phyloP scores from a whole-genome alignment of 92 coral and sea anemone genomes.

The Phenganax stokvisi region DNA sequence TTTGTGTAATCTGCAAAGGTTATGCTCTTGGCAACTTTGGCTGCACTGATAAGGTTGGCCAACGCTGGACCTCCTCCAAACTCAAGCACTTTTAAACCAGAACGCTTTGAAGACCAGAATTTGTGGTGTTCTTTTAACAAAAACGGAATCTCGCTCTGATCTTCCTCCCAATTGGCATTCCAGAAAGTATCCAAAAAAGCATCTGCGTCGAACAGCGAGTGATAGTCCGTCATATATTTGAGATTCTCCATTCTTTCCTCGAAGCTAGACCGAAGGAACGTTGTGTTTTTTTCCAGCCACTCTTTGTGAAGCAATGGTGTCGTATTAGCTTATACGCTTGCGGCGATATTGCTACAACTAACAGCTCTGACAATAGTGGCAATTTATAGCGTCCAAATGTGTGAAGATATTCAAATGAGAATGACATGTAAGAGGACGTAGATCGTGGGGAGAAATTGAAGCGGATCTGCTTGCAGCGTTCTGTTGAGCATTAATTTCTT shows the following conservation, averaged over 20 bases:
- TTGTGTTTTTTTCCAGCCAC: too few relatives aligned
- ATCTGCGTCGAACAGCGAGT: slow-evolving; percentile 23
- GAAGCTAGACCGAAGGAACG: too few relatives aligned
- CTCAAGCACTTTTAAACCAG: slow-evolving; percentile 31
- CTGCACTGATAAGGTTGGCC: slow-evolving; percentile 47
- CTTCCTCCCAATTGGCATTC: neutral
- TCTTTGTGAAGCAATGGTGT: too few relatives aligned
- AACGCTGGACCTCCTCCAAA: slow-evolving; percentile 59
- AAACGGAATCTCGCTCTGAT: neutral
- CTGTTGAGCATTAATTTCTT: too few relatives aligned
- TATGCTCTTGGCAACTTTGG: slow-evolving; percentile 41
- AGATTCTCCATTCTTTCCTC: slow-evolving; percentile 3
- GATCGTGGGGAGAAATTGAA: too few relatives aligned
- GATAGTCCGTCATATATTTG: slow-evolving; percentile 30
- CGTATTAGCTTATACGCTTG: too few relatives aligned
- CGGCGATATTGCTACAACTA: too few relatives aligned
- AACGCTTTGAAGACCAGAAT: slow-evolving; percentile 13
- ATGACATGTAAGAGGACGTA: too few relatives aligned
- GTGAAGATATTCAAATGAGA: too few relatives aligned
- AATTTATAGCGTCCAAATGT: too few relatives aligned
- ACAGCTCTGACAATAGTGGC: too few relatives aligned
- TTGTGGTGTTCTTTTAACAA: slow-evolving; percentile 17
- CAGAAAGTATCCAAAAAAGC: slow-evolving; percentile 23
- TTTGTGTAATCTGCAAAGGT: slow-evolving; percentile 54
- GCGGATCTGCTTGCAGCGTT: too few relatives aligned